Base-by-base conservation (phyloP, 2,797 vertebrate genomes). In the Propithecus perrieri region DNA sequence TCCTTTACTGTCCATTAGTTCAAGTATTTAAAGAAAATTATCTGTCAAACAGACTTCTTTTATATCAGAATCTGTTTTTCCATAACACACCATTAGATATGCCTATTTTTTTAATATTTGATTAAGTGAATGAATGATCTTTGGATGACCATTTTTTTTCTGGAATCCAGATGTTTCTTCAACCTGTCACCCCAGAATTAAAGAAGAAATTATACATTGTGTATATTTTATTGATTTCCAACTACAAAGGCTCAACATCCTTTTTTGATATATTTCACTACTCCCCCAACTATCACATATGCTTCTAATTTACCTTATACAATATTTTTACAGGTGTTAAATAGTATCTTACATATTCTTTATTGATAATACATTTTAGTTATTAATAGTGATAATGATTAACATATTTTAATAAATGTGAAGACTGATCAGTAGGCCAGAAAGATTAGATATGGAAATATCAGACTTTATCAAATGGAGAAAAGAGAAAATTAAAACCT, bases 351-450 rank as follows among this genome's bases (percentile, higher is more conserved):
- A 81, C 4, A 43, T 79, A 89, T 43, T 78, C 6, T 74, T 50
- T 84, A 46, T 80, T 61, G 61, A 50, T 89, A 92, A 92, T 3
- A 88, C 10, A 72, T 94, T 92, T 96, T 89, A 89, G 76, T 75
- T 76, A 89, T 91, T 28, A 91, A 69, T 50, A 74, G 33, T 76
- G 46, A 63, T 86, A 81, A 75, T 43, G 7, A 78, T 55, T 84
- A 90, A 71, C 3, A 59, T 71, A 79, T 50, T 84, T 85, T 85
- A 72, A 72, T 76, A 76, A 84, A 69, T 79, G 74, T 55, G 43
- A 96, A 79, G n/a, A 63, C 13, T 92, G 14, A 88, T 41, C 55
- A 92, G 43, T 41, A 72, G 43, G 33, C 8, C 38, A 89, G 33
- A 11, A 89, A 94, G 20, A 89, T 65, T 55, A 65, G 41, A 79